phyloP scores from a whole-genome alignment of 92 coral and sea anemone species.

The Siderastrea radians region DNA sequence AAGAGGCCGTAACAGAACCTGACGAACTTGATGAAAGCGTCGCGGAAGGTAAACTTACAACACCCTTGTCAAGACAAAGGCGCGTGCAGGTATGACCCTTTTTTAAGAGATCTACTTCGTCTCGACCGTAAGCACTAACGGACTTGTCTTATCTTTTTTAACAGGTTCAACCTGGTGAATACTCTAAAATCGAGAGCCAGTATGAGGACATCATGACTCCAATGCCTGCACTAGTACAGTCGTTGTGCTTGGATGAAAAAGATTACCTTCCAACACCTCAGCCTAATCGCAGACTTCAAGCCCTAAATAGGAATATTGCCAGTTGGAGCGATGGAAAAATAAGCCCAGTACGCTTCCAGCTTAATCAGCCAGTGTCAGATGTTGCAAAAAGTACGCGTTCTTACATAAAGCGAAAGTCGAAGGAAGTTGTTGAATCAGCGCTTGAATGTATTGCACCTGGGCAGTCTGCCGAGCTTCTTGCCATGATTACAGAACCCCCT shows the following conservation, averaged over 20 bases:
- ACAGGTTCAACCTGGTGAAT: slow-evolving; percentile 33
- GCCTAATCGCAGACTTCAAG: slow-evolving; percentile 24
- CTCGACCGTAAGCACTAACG: not conserved
- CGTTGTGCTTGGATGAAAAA: slow-evolving; percentile 13
- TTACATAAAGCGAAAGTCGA: slow-evolving; percentile 51
- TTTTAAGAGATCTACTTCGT: not conserved
- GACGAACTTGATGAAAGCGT: not conserved
- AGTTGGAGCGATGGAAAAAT: slow-evolving; percentile 51
- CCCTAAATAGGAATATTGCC: slow-evolving; percentile 45
- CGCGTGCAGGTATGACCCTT: not conserved
- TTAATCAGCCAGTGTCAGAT: slow-evolving; percentile 45
- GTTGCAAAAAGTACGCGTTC: slow-evolving; percentile 46
- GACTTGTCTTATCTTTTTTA: slow-evolving; percentile 2
- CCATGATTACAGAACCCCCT: not conserved
- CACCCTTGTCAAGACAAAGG: slow-evolving; percentile 14
- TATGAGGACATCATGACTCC: slow-evolving; percentile 46
- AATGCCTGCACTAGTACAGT: slow-evolving; percentile 11
- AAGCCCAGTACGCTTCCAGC: slow-evolving; percentile 55
- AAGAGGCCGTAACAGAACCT: too few species aligned
- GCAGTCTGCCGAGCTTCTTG: slow-evolving; percentile 46
- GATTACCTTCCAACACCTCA: slow-evolving; percentile 63
- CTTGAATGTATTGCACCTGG: slow-evolving; percentile 64
- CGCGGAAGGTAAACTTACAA: slow-evolving; percentile 6
- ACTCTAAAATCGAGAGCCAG: slow-evolving; percentile 27
- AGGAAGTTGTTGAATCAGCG: slow-evolving; percentile 33